Conservation (phyloP, 2,888 invertebrate species). For the Tetropium fuscum region DNA sequence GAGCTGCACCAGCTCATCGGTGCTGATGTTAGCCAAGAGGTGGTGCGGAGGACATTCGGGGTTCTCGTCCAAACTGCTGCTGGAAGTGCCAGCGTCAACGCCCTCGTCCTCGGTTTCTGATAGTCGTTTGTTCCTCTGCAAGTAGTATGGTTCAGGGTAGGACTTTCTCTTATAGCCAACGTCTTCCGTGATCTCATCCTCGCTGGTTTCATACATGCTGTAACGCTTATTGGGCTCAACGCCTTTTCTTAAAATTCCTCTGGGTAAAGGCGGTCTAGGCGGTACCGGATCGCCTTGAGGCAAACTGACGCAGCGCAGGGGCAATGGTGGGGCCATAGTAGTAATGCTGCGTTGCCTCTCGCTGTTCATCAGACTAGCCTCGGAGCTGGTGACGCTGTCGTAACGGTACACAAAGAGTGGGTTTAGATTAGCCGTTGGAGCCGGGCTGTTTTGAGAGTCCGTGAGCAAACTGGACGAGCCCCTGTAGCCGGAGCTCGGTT, state of each 20-base stretch:
- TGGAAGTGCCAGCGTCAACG: constrained; percentile 68
- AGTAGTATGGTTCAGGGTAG: constrained; percentile 76
- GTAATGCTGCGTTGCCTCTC: constrained; percentile 66
- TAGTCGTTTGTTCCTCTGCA: constrained; percentile 55
- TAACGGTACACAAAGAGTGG: constrained; percentile 87
- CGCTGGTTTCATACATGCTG: constrained; percentile 81
- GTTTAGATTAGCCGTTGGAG: constrained; percentile 72
- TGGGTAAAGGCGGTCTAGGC: constrained; percentile 76
- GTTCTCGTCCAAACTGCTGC: constrained; percentile 73
- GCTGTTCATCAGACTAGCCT: constrained; percentile 75
- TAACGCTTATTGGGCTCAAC: constrained; percentile 66
- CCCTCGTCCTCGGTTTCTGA: constrained; percentile 73
- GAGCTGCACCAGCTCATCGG: constrained; percentile 74
- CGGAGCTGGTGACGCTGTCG: constrained; percentile 80
- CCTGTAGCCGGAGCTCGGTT: constrained; percentile 87
- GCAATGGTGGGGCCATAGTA: constrained; percentile 68
- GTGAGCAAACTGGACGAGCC: constrained; percentile 88
- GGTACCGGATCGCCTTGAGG: constrained; percentile 73
- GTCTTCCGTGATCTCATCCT: constrained; percentile 68
- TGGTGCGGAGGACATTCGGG: constrained; percentile 56
- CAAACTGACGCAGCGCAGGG: constrained; percentile 77
- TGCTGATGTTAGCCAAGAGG: constrained; percentile 66
- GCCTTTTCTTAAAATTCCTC: constrained; percentile 72
- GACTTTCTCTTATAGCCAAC: constrained; percentile 75
- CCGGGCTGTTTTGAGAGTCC: constrained; percentile 79